Conservation (phyloP, 2,797 vertebrate genomes). For the Gouania willdenowi region DNA sequence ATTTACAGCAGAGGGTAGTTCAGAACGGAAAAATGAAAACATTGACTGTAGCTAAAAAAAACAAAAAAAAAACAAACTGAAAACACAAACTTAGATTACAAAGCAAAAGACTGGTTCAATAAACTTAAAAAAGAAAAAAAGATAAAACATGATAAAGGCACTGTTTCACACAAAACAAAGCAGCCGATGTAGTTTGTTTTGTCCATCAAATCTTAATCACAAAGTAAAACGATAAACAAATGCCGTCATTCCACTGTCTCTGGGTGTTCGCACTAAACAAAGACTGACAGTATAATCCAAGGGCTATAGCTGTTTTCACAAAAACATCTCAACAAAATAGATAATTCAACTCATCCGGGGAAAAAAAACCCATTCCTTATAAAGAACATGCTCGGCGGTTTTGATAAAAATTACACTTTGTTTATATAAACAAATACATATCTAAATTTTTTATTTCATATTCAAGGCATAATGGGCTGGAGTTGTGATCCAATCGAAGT, state of each 20-base stretch:
- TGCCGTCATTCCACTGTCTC: constrained; percentile 47
- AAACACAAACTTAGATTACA: constrained; percentile 36
- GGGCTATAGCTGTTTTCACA: constrained; percentile 45
- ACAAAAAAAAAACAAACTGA: constrained; percentile 29
- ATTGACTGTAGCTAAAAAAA: constrained; percentile 53
- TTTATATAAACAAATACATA: constrained; percentile 69
- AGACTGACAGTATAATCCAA: constrained; percentile 52
- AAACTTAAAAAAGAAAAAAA: constrained; percentile 52
- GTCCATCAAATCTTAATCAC: constrained; percentile 57
- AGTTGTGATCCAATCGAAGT: constrained; percentile 35
- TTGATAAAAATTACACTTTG: constrained; percentile 61
- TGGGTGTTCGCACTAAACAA: constrained; percentile 38
- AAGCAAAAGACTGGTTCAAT: constrained; percentile 64
- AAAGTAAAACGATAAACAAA: constrained; percentile 73
- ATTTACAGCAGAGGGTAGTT: constrained; percentile 84
- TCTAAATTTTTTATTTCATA: constrained; percentile 58
- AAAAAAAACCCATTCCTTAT: constrained; percentile 53
- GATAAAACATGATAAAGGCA: constrained; percentile 60
- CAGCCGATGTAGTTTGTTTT: constrained; percentile 65
- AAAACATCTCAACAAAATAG: constrained; percentile 58
- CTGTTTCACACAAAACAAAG: constrained; percentile 74
- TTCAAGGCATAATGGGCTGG: constrained; percentile 64
- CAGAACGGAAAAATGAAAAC: constrained; percentile 34
- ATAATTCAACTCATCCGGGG: constrained; percentile 64
- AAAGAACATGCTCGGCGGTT: constrained; percentile 71